A percentile compares a stretch with the other conserved stretches of the same genome.
Conservation (phyloP, 2,797 vertebrate genomes). For the Pteronotus mesoamericanus region DNA sequence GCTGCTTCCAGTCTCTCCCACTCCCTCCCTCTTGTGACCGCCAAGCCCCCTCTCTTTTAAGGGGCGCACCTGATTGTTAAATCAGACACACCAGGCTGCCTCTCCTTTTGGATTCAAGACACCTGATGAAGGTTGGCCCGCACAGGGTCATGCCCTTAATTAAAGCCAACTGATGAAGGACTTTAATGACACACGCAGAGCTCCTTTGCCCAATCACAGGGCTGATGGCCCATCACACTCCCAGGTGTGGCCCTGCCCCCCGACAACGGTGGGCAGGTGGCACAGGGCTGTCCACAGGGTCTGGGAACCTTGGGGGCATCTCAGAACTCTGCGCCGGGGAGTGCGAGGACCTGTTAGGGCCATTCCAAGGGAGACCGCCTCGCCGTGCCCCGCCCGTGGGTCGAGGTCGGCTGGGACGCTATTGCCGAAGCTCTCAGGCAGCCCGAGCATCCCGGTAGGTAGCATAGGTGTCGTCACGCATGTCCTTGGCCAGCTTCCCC, state of each 20-base stretch:
- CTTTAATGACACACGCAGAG: not conserved
- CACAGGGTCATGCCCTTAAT: not conserved
- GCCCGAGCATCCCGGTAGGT: not conserved
- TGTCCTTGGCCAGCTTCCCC: not conserved
- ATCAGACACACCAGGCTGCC: not conserved
- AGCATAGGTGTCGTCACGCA: not conserved
- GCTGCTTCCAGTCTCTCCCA: not conserved
- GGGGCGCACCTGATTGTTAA: not conserved
- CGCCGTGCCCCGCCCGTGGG: accelerated
- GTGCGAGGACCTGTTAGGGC: not conserved
- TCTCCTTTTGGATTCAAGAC: not conserved
- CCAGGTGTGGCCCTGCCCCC: not conserved
- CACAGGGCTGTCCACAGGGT: not conserved
- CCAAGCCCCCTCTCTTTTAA: not conserved
- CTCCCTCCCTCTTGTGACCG: not conserved
- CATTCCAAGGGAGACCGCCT: not conserved
- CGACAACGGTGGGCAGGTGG: too few species aligned
- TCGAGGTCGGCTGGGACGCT: not conserved
- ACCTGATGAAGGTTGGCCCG: not conserved
- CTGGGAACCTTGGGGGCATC: not conserved
- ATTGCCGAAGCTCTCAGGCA: not conserved
- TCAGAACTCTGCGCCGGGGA: not conserved
- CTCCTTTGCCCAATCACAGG: not conserved
- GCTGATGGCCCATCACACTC: not conserved
- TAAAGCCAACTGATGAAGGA: not conserved